Evolutionary conservation across 2,797 vertebrate genomes (phyloP), one percentile per base, ranked within the genome.

Genomic region (Falco cherrug): DNA sequence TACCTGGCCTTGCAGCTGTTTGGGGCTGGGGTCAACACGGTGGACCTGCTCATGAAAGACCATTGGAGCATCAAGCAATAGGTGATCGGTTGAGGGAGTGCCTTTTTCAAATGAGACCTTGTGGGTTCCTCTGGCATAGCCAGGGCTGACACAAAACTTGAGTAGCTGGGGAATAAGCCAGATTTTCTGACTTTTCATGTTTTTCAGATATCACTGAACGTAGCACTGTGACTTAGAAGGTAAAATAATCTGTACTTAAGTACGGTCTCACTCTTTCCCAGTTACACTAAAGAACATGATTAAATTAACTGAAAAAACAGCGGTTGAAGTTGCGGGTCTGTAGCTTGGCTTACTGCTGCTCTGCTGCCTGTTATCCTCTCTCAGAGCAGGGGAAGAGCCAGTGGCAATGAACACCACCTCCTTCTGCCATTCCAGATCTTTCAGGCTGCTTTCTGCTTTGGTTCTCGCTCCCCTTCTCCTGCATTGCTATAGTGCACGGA

Each of bases 11-110:
- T 74, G 57, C 43, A 75, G 70, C 47, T 87, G 1, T 48, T 68
- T 63, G 33, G 26, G 37, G 19, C 59, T 87, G 37, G 19, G 17
- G 22, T 76, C 11, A 21, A 8, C 21, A 39, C 16, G 17, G 37
- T 81, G 56, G 33, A 24, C 14, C 35, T 37, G 16, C 28, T 28
- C 25, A 57, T 64, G 37, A 74, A 77, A 77, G 19, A 33, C 37
- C 28, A 8, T 3, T 28, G 59, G 50, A 77, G 20, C 41, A 48
- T 47, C 26, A 60, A 48, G 37, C 71, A 90, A 59, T 4, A 3
- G 45, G 16, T 59, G 26, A 48, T 35, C 13, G 7, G 0, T 19
- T 1, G 1, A 12, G 25, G 39, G 6, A 1, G 45, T 56, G 54
- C 22, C 8, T 57, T 26, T 41, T 35, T 68, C 7, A 16, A 37